These are phyloP conservation scores for Petrolisthes cinctipes DNA, from an alignment of 2,888 invertebrate species.

Conservation along the genomic window DNA sequence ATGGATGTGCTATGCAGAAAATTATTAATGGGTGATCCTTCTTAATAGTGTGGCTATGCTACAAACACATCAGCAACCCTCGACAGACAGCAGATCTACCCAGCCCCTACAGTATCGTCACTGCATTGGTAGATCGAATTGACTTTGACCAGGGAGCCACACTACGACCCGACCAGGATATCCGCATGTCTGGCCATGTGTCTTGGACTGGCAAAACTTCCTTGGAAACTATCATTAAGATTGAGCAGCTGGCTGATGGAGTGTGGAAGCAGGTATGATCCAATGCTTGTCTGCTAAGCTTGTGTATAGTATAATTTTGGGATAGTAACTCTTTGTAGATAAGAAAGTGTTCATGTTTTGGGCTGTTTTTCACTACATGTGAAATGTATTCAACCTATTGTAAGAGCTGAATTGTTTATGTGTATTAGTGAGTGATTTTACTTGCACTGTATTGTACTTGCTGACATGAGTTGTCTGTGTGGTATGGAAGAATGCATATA, in stretches of 20 bases:
- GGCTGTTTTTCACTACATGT: background rate
- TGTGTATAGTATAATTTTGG: background rate
- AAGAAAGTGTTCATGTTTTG: background rate
- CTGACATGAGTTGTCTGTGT: no score
- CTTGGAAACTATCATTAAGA: conserved; percentile 79
- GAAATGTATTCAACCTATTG: no score
- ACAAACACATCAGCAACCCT: conserved; percentile 77
- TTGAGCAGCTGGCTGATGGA: conserved; percentile 76
- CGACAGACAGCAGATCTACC: conserved; percentile 72
- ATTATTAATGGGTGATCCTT: background rate
- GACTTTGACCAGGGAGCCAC: conserved; percentile 72
- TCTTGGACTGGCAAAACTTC: conserved; percentile 82
- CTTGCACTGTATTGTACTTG: no score
- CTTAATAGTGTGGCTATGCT: conserved; percentile 76
- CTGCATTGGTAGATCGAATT: conserved; percentile 81
- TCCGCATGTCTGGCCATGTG: conserved; percentile 80
- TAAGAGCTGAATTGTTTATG: no score
- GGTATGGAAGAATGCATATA: no score
- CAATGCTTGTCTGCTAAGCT: background rate
- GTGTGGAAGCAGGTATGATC: conserved; percentile 71
- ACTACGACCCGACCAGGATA: conserved; percentile 73
- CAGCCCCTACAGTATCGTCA: conserved; percentile 79
- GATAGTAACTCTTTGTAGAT: background rate
- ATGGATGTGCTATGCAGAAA: no score
- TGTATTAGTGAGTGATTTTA: no score